phyloP scores from a whole-genome alignment of 2,113 vertebrate genomes.

The Phasianus colchicus region DNA sequence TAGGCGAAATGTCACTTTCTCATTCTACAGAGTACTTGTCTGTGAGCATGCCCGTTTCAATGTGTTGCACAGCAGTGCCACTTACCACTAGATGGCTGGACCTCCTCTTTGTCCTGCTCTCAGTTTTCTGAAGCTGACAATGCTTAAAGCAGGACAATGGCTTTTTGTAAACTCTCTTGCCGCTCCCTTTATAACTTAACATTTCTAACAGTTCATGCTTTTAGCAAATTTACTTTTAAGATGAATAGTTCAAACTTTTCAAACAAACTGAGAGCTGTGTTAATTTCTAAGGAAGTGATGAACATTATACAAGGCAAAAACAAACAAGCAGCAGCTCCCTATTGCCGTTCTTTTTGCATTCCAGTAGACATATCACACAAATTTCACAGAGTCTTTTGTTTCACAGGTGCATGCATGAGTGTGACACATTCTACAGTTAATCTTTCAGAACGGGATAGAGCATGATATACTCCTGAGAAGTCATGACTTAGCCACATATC shows the following conservation, averaged over 20 bases:
- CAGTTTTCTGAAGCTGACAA: not conserved
- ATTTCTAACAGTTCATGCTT: not conserved
- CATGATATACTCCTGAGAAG: not conserved
- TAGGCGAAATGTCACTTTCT: not conserved
- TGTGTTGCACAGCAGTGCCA: not conserved
- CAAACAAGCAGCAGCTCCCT: not conserved
- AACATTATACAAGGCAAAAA: not conserved
- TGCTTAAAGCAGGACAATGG: not conserved
- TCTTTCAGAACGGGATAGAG: not conserved
- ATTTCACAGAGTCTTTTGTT: not conserved
- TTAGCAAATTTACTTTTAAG: not conserved
- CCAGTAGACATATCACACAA: not conserved
- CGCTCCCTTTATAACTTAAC: not conserved
- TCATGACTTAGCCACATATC: not conserved
- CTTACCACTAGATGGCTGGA: slow-evolving; percentile 48
- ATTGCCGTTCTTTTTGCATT: not conserved
- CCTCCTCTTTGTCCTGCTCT: not conserved
- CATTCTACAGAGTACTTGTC: accelerated
- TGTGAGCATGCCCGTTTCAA: not conserved
- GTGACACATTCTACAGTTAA: not conserved
- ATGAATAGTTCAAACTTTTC: not conserved
- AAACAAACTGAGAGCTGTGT: not conserved
- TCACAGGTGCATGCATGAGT: not conserved
- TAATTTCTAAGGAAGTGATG: not conserved
- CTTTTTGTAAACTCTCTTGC: not conserved